Conservation (phyloP, 2,888 invertebrate species). For the Drosophila koepferae region DNA sequence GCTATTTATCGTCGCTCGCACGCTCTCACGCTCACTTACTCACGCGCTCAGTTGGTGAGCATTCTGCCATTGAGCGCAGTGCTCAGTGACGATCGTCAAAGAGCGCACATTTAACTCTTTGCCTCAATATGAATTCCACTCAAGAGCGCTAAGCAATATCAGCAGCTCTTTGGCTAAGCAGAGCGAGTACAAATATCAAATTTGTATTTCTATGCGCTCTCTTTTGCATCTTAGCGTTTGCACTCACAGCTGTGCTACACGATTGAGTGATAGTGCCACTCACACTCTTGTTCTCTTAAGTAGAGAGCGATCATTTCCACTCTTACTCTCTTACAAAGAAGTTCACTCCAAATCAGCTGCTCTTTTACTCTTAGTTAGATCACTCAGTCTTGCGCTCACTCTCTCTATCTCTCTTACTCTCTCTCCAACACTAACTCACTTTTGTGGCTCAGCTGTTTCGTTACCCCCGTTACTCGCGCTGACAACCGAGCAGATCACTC, state of each 20-base stretch:
- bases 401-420: not conserved
- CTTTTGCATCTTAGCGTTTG: not conserved
- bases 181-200: too few relatives aligned
- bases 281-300: not conserved
- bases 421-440: not conserved
- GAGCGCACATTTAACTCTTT: constrained; percentile 11
- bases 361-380: constrained; percentile 21
- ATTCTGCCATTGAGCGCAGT: not conserved
- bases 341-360: constrained; percentile 7
- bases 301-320: not conserved
- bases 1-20: constrained; percentile 3
- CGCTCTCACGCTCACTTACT: not conserved
- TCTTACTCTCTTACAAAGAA: constrained; percentile 18
- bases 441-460: constrained; percentile 38
- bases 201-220: not conserved
- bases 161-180: constrained; percentile 18
- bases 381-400: constrained; percentile 9
- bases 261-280: not conserved
- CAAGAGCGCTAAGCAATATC: constrained; percentile 14
- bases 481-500: constrained; percentile 34
- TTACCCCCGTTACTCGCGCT: constrained; percentile 11
- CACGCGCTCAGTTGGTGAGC: not conserved
- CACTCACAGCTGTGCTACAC: not conserved
- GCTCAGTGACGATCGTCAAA: constrained; percentile 39
- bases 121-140: not conserved